Conservation (phyloP, 2,797 vertebrate species). For the Agapornis canus region DNA sequence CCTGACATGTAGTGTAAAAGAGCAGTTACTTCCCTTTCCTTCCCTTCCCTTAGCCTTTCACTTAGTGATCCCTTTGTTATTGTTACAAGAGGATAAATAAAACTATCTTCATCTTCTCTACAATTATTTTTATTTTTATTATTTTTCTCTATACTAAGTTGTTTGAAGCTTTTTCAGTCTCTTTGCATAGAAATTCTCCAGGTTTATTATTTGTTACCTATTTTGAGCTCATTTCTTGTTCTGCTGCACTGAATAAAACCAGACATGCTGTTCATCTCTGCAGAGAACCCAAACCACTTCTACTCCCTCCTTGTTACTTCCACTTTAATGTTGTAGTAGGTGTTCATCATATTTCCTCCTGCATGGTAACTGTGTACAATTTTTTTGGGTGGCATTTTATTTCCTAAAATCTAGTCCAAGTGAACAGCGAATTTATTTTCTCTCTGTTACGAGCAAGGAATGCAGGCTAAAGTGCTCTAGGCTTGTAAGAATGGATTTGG, state of each 20-base stretch:
- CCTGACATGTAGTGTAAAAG: not conserved
- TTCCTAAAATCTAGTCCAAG: not conserved
- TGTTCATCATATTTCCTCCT: not conserved
- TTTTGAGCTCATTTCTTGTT: not conserved
- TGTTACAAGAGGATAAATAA: not conserved
- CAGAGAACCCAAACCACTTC: not conserved
- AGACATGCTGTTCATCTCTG: not conserved
- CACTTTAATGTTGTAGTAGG: not conserved
- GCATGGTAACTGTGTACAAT: not conserved
- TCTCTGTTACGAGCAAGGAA: not conserved
- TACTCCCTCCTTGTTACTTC: not conserved
- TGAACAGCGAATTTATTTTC: not conserved
- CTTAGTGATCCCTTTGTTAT: not conserved
- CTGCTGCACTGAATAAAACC: not conserved
- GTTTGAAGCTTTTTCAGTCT: not conserved
- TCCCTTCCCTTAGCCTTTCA: not conserved
- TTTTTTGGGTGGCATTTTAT: not conserved
- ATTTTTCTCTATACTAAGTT: not conserved
- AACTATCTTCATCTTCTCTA: not conserved
- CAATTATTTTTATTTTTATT: not conserved
- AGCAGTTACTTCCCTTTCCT: not conserved
- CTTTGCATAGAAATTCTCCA: not conserved
- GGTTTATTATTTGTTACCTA: not conserved
- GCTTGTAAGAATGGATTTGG: not conserved
- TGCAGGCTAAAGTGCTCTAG: not conserved